Evolutionary conservation across 1,140 invertebrate species (phyloP), one percentile per base, ranked within the genome.

Genomic region (Arctopsyche grandis): DNA sequence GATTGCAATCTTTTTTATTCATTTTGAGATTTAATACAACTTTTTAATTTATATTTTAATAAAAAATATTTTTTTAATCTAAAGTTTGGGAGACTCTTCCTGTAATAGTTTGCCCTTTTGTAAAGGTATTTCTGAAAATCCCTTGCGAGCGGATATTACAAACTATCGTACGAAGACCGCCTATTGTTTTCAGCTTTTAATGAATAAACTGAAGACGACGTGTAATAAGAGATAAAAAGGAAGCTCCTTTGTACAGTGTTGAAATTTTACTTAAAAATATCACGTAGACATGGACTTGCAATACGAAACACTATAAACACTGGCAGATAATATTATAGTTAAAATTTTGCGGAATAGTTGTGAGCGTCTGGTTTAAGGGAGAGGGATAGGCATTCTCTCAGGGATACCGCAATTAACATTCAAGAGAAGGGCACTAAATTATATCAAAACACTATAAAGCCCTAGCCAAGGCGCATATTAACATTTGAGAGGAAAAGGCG

Each of bases 391-490:
- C n/a, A 66, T 58, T 58, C 60, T 77, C 74, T 76, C 26, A 70
- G 76, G 76, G 43, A 69, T 26, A 77, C 76, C 76, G 76, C 76
- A 77, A 77, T 77, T 77, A 77, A 77, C 76, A 77, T 77, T 77
- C 76, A 77, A 10, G 66, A 69, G 76, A 56, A 69, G 76, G 76
- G 76, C 76, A 77, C 63, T 77, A 77, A 77, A 77, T 77, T 77
- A 77, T 77, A 77, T 77, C 63, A 77, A 77, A 77, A 77, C 58
- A 77, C 74, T 76, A 76, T 76, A 76, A 56, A 76, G 58, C 56
- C 74, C 58, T 10, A 58, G 43, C 74, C 56, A 44, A 63, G 74
- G 38, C 74, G 74, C 74, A 76, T 76, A 76, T 76, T 76, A 76
- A 76, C 74, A 76, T 76, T 76, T 76, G 56, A 63, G 29, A 22